A percentile compares a stretch with the other conserved stretches of the same genome.
Evolutionary conservation across 2,888 invertebrate genomes (phyloP).

Genomic region (Oligia strigilis): DNA sequence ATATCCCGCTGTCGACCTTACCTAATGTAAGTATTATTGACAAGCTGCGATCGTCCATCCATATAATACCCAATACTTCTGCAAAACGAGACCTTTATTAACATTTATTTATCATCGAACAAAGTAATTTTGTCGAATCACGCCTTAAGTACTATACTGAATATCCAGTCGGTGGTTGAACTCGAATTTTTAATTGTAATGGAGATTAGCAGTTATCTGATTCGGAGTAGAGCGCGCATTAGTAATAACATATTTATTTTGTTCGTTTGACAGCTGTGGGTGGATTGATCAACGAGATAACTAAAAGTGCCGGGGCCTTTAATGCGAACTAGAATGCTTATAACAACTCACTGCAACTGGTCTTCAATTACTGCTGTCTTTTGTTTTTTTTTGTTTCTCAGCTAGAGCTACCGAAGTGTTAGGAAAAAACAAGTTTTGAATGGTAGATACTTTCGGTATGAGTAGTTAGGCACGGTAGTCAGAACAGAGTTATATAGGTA

Average conservation of each 20-base stretch:
- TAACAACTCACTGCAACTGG: constrained; percentile 79
- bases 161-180: constrained; percentile 79
- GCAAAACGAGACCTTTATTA: constrained; percentile 69
- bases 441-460: constrained; percentile 33
- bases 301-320: constrained; percentile 74
- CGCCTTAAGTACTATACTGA: constrained; percentile 68
- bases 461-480: constrained; percentile 28
- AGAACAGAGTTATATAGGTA: neutral
- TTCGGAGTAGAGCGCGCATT: constrained; percentile 84
- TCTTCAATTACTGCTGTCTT: constrained; percentile 75
- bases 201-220: constrained; percentile 89
- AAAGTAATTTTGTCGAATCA: constrained; percentile 71
- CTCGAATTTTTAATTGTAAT: constrained; percentile 89
- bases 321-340: constrained; percentile 77
- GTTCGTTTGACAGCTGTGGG: constrained; percentile 89
- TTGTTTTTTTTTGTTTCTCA: constrained; percentile 68
- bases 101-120: constrained; percentile 68
- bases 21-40: constrained; percentile 68
- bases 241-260: constrained; percentile 90
- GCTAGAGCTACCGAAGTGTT: constrained; percentile 64
- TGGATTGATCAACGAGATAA: constrained; percentile 85
- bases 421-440: constrained; percentile 59
- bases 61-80: constrained; percentile 70
- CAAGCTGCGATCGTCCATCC: constrained; percentile 68
- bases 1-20: constrained; percentile 28